Evolutionary conservation across 2,888 invertebrate species (phyloP).

Genomic region (Oxystoma pomonae): DNA sequence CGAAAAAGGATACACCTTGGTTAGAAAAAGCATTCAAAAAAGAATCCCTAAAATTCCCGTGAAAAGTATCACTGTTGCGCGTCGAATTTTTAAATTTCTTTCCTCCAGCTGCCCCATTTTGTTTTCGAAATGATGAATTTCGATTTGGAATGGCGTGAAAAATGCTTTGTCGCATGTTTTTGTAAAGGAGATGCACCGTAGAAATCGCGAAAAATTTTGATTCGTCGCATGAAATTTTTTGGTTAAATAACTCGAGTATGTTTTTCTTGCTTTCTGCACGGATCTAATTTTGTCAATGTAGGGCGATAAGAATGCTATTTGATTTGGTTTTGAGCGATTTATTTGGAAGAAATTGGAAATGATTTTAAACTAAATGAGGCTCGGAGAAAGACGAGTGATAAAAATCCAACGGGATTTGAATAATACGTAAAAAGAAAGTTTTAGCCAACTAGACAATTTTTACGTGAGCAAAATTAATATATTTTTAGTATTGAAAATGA

Average conservation of each 20-base stretch:
- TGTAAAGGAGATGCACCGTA: slow-evolving; percentile 11
- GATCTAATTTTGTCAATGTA: slow-evolving; percentile 3
- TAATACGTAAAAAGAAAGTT: no score
- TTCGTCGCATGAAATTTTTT: slow-evolving; percentile 27
- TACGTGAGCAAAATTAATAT: no score
- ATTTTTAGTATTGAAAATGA: no score
- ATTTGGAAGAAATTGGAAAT: background rate
- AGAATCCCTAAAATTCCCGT: background rate
- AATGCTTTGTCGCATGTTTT: slow-evolving; percentile 2
- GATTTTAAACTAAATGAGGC: no score
- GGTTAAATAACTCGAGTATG: slow-evolving; percentile 15
- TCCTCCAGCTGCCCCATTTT: background rate
- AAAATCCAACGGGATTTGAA: no score
- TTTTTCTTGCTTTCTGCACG: slow-evolving; percentile 9
- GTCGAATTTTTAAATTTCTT: slow-evolving; percentile 6
- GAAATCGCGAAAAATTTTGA: slow-evolving; percentile 26
- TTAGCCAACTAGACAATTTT: no score
- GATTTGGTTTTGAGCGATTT: background rate
- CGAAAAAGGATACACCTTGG: slow-evolving; percentile 1
- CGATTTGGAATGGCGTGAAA: background rate
- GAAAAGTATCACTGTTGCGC: slow-evolving; percentile 7
- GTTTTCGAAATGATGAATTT: background rate
- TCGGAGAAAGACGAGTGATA: no score
- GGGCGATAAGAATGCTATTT: background rate
- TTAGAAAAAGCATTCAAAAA: background rate